Base-by-base conservation (phyloP, 2,888 invertebrate species). In the Troides helena region DNA sequence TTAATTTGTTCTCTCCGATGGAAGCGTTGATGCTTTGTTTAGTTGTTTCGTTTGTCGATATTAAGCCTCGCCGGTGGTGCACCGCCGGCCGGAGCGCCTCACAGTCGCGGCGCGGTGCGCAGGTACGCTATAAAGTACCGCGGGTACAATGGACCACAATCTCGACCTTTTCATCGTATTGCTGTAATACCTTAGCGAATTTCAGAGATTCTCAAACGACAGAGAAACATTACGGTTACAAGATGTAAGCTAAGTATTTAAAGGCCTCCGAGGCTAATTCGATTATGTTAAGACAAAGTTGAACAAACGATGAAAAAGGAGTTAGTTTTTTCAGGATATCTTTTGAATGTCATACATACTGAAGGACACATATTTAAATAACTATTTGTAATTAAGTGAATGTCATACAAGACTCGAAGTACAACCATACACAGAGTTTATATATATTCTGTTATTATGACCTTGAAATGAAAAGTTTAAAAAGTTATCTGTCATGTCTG, bases 221-320 rank as follows among this genome's bases (percentile, higher is more conserved):
- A 66, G 70, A 68, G 71, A 70, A 68, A 66, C 73, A 70, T 71
- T 73, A 71, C 66, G 72, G 72, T 71, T 70, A 73, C 72, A 73
- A 65, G 68, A 68, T 71, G 71, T 71, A 66, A 62, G 64, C 43
- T 61, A 71, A 67, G 67, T 71, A 73, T 71, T 62, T 69, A 58
- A 62, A 36, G 62, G 62, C 65, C 36, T 36, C 58, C 62, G 65
- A 69, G 70, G 71, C 73, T 71, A 71, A 73, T 73, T 73, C 71
- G 67, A 58, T 69, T 66, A 62, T 66, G 65, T 69, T 69, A 62
- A 69, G 62, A 53, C 65, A 57, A 46, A 62, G 25, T 62, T 69
- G 57, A 56, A 65, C 65, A 65, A 57, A 21, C 62, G 56, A 30
- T 39, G 23, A 56, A 39, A 50, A 66, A 66, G 10, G 4, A 14